Percentiles rank a stretch among this genome's conserved stretches.
These are phyloP conservation scores for Euwallacea similis DNA, from an alignment of 1,140 invertebrate species.

Conservation along the genomic window DNA sequence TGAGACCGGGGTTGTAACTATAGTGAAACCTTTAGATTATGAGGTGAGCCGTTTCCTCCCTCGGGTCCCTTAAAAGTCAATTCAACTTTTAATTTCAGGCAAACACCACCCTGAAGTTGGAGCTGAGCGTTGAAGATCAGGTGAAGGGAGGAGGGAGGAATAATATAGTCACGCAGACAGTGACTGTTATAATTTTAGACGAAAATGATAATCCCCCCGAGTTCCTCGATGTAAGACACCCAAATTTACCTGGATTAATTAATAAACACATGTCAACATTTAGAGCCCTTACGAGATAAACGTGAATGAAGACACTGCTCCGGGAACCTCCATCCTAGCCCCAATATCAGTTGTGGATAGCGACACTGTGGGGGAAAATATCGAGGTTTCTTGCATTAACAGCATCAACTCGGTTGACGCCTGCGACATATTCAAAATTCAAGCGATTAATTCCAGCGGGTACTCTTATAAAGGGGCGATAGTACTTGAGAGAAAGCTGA, in stretches of 20 bases:
- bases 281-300: conserved; percentile 78
- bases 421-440: conserved; percentile 48
- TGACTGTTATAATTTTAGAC: conserved; percentile 82
- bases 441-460: conserved; percentile 40
- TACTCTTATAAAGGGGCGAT: conserved; percentile 47
- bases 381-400: conserved; percentile 73
- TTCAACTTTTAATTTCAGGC: conserved; percentile 57
- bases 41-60: conserved; percentile 64
- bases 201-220: conserved; percentile 86
- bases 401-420: conserved; percentile 45
- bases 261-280: too few relatives aligned
- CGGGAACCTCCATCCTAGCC: conserved; percentile 74
- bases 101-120: conserved; percentile 73
- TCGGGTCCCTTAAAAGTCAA: neutral
- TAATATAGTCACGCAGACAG: conserved; percentile 75
- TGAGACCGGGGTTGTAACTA: conserved; percentile 74
- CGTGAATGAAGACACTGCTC: conserved; percentile 73
- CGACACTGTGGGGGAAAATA: conserved; percentile 76
- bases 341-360: conserved; percentile 74
- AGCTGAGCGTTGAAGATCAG: conserved; percentile 76
- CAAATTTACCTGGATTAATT: too few relatives aligned
- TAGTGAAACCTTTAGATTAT: conserved; percentile 77
- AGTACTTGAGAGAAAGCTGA: conserved; percentile 45
- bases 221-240: conserved; percentile 68
- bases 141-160: conserved; percentile 65